phyloP scores from a whole-genome alignment of 2,113 vertebrate species.

The Andinoacara biseriatus region DNA sequence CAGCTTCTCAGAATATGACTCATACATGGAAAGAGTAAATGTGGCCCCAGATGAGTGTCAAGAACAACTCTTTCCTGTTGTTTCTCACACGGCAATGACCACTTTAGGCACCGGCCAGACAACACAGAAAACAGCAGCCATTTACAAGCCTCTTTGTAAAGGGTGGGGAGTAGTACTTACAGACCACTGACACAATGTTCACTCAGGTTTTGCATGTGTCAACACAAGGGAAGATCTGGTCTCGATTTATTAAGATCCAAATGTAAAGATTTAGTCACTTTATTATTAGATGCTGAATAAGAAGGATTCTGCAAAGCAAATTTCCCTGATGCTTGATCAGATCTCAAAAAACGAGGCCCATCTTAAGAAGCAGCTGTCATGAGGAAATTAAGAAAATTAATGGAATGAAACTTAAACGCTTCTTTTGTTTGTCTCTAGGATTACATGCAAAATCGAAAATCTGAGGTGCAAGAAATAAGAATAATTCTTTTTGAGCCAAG shows the following conservation, averaged over 20 bases:
- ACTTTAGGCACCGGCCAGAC: slow-evolving; percentile 52
- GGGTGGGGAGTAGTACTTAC: slow-evolving; percentile 7
- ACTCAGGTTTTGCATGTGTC: slow-evolving; percentile 27
- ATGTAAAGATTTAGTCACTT: slow-evolving; percentile 13
- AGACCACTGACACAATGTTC: slow-evolving; percentile 15
- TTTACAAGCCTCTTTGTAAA: slow-evolving; percentile 52
- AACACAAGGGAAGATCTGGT: slow-evolving; percentile 51
- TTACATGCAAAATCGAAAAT: slow-evolving; percentile 73
- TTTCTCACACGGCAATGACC: slow-evolving; percentile 26
- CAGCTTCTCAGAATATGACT: slow-evolving; percentile 29
- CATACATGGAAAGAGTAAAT: background rate
- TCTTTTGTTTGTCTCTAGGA: slow-evolving; percentile 31
- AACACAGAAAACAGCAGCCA: slow-evolving; percentile 62
- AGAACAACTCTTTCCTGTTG: slow-evolving; percentile 46
- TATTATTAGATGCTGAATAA: background rate
- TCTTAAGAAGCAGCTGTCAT: slow-evolving; percentile 46
- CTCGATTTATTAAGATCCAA: slow-evolving; percentile 61
- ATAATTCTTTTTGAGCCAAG: slow-evolving; percentile 11
- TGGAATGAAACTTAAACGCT: slow-evolving; percentile 46
- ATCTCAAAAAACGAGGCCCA: slow-evolving; percentile 65
- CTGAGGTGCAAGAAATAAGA: slow-evolving; percentile 52
- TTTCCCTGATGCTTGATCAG: slow-evolving; percentile 12
- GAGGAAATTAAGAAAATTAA: slow-evolving; percentile 59
- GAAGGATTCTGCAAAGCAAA: slow-evolving; percentile 1
- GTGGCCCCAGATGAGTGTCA: slow-evolving; percentile 48